Evolutionary conservation across 2,113 vertebrate genomes (phyloP).

Genomic region (Oriolus oriolus): DNA sequence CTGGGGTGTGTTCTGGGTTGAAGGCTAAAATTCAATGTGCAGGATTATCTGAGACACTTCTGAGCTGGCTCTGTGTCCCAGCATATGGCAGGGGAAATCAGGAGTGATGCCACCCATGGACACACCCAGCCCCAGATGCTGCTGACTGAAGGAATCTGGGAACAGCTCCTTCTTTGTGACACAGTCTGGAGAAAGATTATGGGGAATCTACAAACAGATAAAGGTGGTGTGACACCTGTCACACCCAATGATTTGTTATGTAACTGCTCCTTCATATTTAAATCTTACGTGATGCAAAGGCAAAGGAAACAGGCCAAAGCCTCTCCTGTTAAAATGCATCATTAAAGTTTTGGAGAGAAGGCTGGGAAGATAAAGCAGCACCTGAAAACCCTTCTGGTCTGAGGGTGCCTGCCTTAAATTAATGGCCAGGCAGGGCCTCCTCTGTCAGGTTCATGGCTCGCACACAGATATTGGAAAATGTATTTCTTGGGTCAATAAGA

Average conservation of each 20-base stretch:
- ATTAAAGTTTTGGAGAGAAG: not conserved
- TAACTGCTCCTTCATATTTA: not conserved
- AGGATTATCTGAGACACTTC: not conserved
- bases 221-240: not conserved
- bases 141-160: not conserved
- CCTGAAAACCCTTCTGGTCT: not conserved
- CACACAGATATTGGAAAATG: not conserved
- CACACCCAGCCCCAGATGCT: not conserved
- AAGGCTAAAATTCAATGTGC: not conserved
- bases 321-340: not conserved
- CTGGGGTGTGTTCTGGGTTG: not conserved
- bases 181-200: not conserved
- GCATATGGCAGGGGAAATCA: not conserved
- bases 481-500: not conserved
- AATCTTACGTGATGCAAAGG: not conserved
- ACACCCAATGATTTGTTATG: not conserved
- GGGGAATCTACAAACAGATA: not conserved
- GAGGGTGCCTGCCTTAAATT: not conserved
- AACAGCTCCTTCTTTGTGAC: not conserved
- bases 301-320: not conserved
- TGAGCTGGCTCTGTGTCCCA: not conserved
- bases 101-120: not conserved
- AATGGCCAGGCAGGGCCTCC: not conserved
- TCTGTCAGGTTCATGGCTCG: not conserved
- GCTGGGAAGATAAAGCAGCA: not conserved